These are phyloP conservation scores for Pachyramphus minor DNA, from an alignment of 2,113 vertebrate genomes.

Conservation along the genomic window DNA sequence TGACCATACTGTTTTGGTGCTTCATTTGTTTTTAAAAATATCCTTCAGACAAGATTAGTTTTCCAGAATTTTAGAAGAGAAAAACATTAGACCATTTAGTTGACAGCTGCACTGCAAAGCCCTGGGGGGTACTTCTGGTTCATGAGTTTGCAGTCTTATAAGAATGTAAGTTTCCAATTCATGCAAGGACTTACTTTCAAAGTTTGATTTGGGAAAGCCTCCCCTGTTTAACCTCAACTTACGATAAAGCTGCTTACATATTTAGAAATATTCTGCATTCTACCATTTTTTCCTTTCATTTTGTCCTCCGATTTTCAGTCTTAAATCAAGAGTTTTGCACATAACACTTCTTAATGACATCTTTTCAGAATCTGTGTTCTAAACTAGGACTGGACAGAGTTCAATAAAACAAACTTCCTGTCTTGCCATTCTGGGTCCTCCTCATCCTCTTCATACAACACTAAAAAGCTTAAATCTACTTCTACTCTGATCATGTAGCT, in stretches of 20 bases:
- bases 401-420: background rate
- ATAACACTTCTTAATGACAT: background rate
- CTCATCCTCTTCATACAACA: background rate
- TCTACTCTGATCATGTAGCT: background rate
- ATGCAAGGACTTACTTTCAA: background rate
- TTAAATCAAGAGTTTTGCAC: background rate
- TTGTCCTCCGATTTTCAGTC: background rate
- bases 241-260: background rate
- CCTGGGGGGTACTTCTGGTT: background rate
- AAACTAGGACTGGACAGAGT: background rate
- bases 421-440: background rate
- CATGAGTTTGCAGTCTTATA: background rate
- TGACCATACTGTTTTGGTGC: background rate
- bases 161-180: background rate
- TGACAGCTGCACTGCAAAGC: background rate
- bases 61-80: background rate
- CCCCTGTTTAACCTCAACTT: background rate
- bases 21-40: background rate
- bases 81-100: background rate
- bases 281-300: background rate
- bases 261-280: background rate
- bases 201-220: background rate
- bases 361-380: background rate
- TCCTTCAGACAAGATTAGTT: background rate
- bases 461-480: background rate